These are phyloP conservation scores for Cyclura pinguis DNA, from an alignment of 2,797 vertebrate species.

Conservation along the genomic window DNA sequence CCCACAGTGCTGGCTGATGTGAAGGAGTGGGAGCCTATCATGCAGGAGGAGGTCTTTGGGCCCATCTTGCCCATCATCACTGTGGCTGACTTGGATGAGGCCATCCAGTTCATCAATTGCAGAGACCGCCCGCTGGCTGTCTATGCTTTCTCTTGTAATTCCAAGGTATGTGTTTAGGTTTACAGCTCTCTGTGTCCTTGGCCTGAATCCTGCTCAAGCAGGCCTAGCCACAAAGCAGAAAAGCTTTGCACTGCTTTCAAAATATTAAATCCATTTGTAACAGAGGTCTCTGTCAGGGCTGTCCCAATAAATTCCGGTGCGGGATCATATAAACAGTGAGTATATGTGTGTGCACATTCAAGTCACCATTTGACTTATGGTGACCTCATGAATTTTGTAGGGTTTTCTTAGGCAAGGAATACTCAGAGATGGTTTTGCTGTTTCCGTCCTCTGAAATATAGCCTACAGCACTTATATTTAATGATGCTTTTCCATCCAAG, in stretches of 20 bases:
- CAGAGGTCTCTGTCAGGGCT: neutral
- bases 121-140: conserved; percentile 84
- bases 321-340: neutral
- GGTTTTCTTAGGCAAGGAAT: too few relatives aligned
- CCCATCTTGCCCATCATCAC: conserved; percentile 89
- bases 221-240: neutral
- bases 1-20: conserved; percentile 90
- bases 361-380: too few relatives aligned
- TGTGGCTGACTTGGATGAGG: conserved; percentile 80
- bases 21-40: conserved; percentile 81
- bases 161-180: conserved; percentile 76
- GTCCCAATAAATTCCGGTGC: neutral
- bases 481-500: too few relatives aligned
- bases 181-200: neutral
- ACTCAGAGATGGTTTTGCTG: too few relatives aligned
- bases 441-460: too few relatives aligned
- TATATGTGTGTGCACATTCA: too few relatives aligned
- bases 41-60: conserved; percentile 93
- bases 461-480: too few relatives aligned
- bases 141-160: conserved; percentile 86
- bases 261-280: neutral
- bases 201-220: too few relatives aligned
- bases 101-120: conserved; percentile 83
- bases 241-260: neutral
- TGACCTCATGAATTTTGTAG: too few relatives aligned